Evolutionary conservation across 2,113 vertebrate genomes (phyloP), one percentile per base, ranked within the genome.

Genomic region (Ageneiosus marmoratus): DNA sequence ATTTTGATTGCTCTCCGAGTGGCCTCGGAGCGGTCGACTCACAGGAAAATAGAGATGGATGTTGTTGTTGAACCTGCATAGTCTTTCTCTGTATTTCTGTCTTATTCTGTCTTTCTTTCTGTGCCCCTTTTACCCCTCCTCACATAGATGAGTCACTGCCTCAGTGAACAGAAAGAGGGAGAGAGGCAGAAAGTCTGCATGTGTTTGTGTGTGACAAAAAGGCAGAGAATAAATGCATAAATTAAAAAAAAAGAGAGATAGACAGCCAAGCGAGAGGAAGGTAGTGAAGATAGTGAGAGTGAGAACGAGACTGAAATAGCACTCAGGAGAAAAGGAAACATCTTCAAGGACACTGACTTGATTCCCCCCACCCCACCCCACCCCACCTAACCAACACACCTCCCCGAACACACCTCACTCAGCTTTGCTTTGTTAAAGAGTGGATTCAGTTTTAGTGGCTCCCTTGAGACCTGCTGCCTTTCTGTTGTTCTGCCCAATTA

Each of bases 11-110:
- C 80, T 80, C 86, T 85, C 55, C 78, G 83, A 80, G 79, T 65
- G 80, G 72, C 80, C 82, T 84, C 79, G 51, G 80, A 88, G 85
- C 62, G 82, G 84, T 85, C 87, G 84, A 50, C 85, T 86, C 69
- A 10, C 60, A 77, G 81, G 84, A 83, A 85, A 86, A 87, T 88
- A 86, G 83, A 87, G 89, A 85, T 86, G 83, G 84, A 86, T 89
- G 86, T 87, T 87, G 86, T 87, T 87, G 80, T 89, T 81, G 89
- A 82, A 88, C 53, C 60, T 62, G 46, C 55, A 13, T 22, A 15
- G 63, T 70, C 13, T 34, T 69, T 50, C 56, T 81, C 58, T 74
- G 44, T 67, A 24, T 67, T 48, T 63, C 29, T 58, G 22, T 60
- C 77, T n/a, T 53, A 24, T 76, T 53, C 48, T 16, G 15, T 18